Base-by-base conservation (phyloP, 2,797 vertebrate species). In the Intellagama lesueurii region DNA sequence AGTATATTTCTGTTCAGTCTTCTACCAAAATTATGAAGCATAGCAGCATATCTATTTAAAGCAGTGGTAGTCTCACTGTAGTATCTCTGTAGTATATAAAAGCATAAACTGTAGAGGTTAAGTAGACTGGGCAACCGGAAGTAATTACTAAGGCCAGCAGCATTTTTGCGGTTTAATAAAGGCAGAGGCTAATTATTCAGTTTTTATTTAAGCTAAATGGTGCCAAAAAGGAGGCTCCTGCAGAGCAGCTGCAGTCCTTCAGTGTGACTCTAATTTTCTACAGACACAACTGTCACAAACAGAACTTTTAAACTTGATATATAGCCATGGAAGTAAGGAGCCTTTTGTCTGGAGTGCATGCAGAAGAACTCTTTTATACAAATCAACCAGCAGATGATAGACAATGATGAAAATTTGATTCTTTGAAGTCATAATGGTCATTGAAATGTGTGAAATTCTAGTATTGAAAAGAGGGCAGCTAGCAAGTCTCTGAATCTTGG, bases 361-460 rank as follows among this genome's bases (percentile, higher is more conserved):
- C 98, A 97, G 97, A 96, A 96, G 97, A 98, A 97, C 97, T 96
- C 97, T 96, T 98, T 98, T 98, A 97, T 98, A 98, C 98, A 98
- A 98, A 98, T 98, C 97, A 98, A 97, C 96, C 91, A 95, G 97
- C 97, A 98, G 98, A 98, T 98, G 98, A 98, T 94, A 96, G 98
- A 98, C 98, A 98, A 98, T 98, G 98, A 98, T 98, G 98, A 98
- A 98, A 99, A 98, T 98, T 98, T 98, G 98, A 98, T 98, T 98
- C 98, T 99, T 99, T 99, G 98, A 99, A 99, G 98, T 99, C 97
- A 97, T 98, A 99, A 98, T 98, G 97, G 98, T 98, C 97, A 98
- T 98, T 99, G 98, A 99, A 98, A 99, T 97, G 98, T 99, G 98
- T 99, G 98, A 98, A 98, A 98, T 98, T 98, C 97, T 98, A 97